Conservation (phyloP, 2,797 vertebrate genomes). For the Tenualosa ilisha region DNA sequence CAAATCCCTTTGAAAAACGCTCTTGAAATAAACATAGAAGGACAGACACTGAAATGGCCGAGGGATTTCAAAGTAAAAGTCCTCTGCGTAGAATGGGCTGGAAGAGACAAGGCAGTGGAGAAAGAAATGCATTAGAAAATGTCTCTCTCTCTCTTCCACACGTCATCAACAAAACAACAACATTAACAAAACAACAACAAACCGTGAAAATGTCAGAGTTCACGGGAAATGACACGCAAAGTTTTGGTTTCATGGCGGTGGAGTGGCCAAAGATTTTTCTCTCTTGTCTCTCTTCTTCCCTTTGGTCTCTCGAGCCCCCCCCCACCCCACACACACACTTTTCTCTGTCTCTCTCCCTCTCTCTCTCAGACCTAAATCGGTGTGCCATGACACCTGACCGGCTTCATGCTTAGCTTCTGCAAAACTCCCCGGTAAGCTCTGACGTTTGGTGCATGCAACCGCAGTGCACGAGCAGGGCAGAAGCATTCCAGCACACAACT, state of each 20-base stretch:
- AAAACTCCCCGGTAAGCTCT: not conserved
- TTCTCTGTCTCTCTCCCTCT: not conserved
- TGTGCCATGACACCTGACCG: not conserved
- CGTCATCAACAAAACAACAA: not conserved
- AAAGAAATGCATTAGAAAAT: not conserved
- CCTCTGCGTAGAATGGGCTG: slow-evolving; percentile 97
- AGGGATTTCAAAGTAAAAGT: slow-evolving; percentile 99
- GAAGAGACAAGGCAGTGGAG: slow-evolving; percentile 27
- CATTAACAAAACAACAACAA: not conserved
- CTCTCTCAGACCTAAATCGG: too few relatives aligned
- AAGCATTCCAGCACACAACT: not conserved
- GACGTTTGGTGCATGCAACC: not conserved
- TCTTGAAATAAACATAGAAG: slow-evolving; percentile 97
- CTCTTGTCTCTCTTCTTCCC: not conserved
- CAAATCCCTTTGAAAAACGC: slow-evolving; percentile 91
- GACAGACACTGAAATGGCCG: slow-evolving; percentile 97
- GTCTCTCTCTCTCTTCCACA: not conserved
- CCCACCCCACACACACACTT: not conserved
- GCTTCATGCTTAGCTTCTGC: not conserved
- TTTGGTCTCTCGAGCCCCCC: not conserved
- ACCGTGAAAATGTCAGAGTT: not conserved
- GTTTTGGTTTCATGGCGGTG: not conserved
- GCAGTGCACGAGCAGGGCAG: not conserved
- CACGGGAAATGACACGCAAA: not conserved
- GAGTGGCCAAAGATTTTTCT: not conserved